These are phyloP conservation scores for Troides aeacus DNA, from an alignment of 2,888 invertebrate species.

Conservation along the genomic window DNA sequence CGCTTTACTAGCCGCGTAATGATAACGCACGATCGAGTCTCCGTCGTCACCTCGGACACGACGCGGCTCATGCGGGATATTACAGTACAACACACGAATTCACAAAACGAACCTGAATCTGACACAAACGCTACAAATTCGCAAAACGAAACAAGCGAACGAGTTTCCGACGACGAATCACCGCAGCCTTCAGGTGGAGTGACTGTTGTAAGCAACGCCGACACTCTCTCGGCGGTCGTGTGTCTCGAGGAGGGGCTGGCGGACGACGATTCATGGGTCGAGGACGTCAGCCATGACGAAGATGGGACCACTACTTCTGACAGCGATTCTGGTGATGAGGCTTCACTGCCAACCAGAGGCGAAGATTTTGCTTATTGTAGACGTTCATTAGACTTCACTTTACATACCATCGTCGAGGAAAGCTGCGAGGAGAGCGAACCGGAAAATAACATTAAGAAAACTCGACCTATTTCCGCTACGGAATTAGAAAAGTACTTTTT, in stretches of 20 bases:
- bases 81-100: constrained; percentile 83
- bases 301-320: constrained; percentile 86
- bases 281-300: constrained; percentile 90
- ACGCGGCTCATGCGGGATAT: constrained; percentile 85
- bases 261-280: constrained; percentile 95
- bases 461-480: constrained; percentile 86
- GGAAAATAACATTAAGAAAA: constrained; percentile 82
- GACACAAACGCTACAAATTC: constrained; percentile 45
- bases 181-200: constrained; percentile 80
- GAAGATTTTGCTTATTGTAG: constrained; percentile 91
- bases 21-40: constrained; percentile 91
- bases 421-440: constrained; percentile 96
- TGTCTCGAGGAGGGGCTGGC: constrained; percentile 92
- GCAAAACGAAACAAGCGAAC: constrained; percentile 66
- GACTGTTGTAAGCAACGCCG: constrained; percentile 85
- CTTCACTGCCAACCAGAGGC: constrained; percentile 85
- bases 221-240: constrained; percentile 85
- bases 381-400: constrained; percentile 91
- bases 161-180: constrained; percentile 69
- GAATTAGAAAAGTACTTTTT: constrained; percentile 95
- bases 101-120: constrained; percentile 72
- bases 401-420: constrained; percentile 96
- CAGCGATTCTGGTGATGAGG: constrained; percentile 85
- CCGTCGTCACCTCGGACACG: constrained; percentile 87
- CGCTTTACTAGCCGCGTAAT: constrained; percentile 93